A percentile compares a stretch with the other conserved stretches of the same genome.
Conservation (phyloP, 2,113 vertebrate species). For the Xenopus borealis region DNA sequence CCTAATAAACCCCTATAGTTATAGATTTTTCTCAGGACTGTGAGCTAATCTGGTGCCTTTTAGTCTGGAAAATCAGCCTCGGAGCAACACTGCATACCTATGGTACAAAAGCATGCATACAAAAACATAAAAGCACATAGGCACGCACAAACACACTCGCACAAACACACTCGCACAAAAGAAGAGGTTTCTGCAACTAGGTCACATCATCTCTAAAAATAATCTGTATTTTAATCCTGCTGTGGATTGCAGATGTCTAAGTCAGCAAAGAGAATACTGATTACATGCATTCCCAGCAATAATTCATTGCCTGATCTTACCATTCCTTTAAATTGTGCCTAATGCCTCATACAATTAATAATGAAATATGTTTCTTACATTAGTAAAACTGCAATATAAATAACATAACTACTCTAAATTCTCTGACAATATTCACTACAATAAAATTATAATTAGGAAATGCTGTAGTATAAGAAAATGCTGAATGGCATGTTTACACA, state of each 20-base stretch:
- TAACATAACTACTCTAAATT: neutral
- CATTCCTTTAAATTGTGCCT: conserved; percentile 14
- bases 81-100: no score
- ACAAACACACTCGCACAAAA: conserved; percentile 46
- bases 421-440: no score
- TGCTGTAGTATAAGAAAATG: no score
- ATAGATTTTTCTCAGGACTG: no score
- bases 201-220: conserved; percentile 68
- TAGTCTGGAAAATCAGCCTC: no score
- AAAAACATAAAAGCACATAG: conserved; percentile 14
- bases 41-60: no score
- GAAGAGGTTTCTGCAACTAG: conserved; percentile 65
- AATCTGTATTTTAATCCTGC: conserved; percentile 75
- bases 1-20: no score
- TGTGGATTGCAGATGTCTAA: conserved; percentile 30
- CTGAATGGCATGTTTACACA: no score
- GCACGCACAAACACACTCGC: conserved; percentile 47
- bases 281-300: conserved; percentile 75
- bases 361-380: neutral
- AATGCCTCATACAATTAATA: conserved; percentile 6
- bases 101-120: neutral
- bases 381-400: neutral
- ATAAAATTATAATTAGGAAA: no score
- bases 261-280: conserved; percentile 58
- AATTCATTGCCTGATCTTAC: conserved; percentile 45